phyloP scores from a whole-genome alignment of 2,797 vertebrate genomes.

The Orientallactaga sibirica region DNA sequence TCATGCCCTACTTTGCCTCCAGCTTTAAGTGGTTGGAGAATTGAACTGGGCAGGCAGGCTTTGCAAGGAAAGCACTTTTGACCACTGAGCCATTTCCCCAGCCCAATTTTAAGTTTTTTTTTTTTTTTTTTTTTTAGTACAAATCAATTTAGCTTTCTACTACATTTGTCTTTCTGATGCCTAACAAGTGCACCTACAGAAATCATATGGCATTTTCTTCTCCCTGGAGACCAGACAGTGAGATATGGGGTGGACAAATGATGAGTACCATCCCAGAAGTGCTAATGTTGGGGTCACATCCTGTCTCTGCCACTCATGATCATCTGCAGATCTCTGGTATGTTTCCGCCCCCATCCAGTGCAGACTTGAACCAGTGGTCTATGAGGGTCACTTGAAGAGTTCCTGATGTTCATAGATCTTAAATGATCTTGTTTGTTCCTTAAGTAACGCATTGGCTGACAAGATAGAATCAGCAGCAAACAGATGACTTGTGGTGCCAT shows the following conservation, averaged over 20 bases:
- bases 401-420: background rate
- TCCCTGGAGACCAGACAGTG: background rate
- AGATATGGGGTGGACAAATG: background rate
- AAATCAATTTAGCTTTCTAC: background rate
- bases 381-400: background rate
- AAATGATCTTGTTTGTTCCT: background rate
- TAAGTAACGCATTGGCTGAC: background rate
- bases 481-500: background rate
- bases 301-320: background rate
- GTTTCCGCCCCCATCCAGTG: background rate
- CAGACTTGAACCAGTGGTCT: background rate
- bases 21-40: no score
- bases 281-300: background rate
- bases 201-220: background rate
- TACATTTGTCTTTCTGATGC: background rate
- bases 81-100: no score
- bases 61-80: no score
- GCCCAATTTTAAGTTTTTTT: background rate
- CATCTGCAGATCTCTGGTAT: background rate
- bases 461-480: slow-evolving; percentile 8
- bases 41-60: no score
- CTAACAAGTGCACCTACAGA: background rate
- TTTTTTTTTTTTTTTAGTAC: background rate
- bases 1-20: no score
- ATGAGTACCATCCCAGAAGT: background rate